phyloP scores from a whole-genome alignment of 2,113 vertebrate genomes.

The Megaceryle torquata region DNA sequence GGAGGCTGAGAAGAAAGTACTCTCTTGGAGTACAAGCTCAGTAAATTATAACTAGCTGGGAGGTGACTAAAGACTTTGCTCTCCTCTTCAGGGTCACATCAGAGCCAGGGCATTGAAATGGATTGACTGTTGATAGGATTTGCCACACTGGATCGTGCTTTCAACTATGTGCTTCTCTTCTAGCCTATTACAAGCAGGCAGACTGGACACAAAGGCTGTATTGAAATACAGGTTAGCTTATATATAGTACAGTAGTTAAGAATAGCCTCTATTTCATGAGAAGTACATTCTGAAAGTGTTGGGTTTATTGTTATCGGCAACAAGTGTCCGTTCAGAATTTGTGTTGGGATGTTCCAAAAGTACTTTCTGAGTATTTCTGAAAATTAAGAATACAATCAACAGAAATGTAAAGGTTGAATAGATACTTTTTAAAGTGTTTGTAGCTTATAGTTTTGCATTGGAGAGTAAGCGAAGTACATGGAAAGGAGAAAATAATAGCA shows the following conservation, averaged over 20 bases:
- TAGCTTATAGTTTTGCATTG: not conserved
- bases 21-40: not conserved
- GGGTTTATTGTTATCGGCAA: not conserved
- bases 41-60: not conserved
- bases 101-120: not conserved
- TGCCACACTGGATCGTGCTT: slow-evolving; percentile 30
- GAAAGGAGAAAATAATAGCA: not conserved
- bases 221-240: slow-evolving; percentile 41
- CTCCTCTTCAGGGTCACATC: not conserved
- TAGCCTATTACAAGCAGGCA: not conserved
- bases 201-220: not conserved
- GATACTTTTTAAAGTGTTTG: not conserved
- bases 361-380: not conserved
- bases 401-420: not conserved
- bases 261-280: not conserved
- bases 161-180: not conserved
- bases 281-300: not conserved
- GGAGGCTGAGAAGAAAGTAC: not conserved
- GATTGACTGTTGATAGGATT: slow-evolving; percentile 63
- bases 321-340: not conserved
- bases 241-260: not conserved
- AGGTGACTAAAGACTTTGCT: not conserved
- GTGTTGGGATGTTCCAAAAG: not conserved
- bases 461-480: not conserved
- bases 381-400: not conserved